Base-by-base conservation (phyloP, 2,797 vertebrate genomes). In the Hemibagrus guttatus region DNA sequence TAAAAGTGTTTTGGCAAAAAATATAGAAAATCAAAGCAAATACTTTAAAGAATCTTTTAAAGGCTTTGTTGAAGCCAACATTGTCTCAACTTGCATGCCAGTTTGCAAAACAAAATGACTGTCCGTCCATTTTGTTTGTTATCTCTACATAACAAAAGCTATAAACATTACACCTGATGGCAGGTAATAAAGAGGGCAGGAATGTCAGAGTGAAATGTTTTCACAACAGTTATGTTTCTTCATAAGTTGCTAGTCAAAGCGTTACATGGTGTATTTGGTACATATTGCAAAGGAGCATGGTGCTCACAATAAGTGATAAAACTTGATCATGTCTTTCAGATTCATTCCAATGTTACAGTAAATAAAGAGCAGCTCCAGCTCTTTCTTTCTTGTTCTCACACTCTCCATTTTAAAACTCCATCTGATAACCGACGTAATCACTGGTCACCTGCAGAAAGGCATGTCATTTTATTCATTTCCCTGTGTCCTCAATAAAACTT, bases 151-250 rank as follows among this genome's bases (percentile, higher is more conserved):
- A 26, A 42, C 35, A 39, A 39, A 39, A 26, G 19, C 42, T 35
- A 17, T 78, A 78, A 78, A 78, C 42, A 11, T 59, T 13, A 26
- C 31, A 80, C 76, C 35, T 39, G 21, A 39, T 61, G 21, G 16
- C 21, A 3, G 21, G 21, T 35, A 35, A 35, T 56, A 56, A 56
- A 76, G 54, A 58, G 75, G 23, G 23, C 56, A 81, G 78, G 58
- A 81, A n/a, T 63, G 79, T n/a, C 58, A 63, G 63, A 63, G 39
- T 81, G 35, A 63, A 46, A 46, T 63, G 79, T 81, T 81, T 64
- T 64, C 80, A 64, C 80, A 64, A 81, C 59, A 81, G 23, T 28
- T 9, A 17, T 64, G 61, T 80, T 61, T 81, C 61, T 49, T 11
- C 16, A 61, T 1, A 64, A 64, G 42, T 4, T 42, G 28, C 19